Evolutionary conservation across 1,140 invertebrate species (phyloP).

Genomic region (Nephila pilipes): DNA sequence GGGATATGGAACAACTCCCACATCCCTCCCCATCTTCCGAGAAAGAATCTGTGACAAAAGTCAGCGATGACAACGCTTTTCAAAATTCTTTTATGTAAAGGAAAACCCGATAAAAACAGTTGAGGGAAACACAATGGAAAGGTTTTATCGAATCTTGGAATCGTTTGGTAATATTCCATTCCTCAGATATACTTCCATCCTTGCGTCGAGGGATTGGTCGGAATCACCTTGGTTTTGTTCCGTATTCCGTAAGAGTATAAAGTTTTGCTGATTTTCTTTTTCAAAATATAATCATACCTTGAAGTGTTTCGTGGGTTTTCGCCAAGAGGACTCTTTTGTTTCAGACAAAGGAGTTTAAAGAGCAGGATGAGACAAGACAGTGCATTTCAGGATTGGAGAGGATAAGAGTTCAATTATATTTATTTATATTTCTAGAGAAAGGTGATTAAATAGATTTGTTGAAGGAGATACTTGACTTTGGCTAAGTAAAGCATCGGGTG

Average conservation of each 20-base stretch:
- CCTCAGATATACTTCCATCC: neutral
- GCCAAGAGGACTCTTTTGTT: neutral
- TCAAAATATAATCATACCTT: neutral
- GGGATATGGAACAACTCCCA: neutral
- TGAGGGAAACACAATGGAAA: neutral
- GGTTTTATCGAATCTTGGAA: neutral
- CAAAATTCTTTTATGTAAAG: neutral
- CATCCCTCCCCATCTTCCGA: neutral
- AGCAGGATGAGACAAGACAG: neutral
- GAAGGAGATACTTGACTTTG: neutral
- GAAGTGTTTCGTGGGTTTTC: neutral
- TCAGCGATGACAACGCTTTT: conserved; percentile 1
- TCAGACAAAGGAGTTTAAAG: neutral
- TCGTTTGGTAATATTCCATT: neutral
- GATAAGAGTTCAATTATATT: neutral
- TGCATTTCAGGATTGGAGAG: neutral
- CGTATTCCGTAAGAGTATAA: neutral
- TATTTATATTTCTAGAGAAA: neutral
- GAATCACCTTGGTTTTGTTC: neutral
- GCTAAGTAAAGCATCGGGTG: no score
- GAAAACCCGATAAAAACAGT: conserved; percentile 22
- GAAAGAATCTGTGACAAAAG: neutral
- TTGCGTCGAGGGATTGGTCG: neutral
- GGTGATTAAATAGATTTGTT: neutral
- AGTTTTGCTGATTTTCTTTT: neutral